A percentile compares a stretch with the other conserved stretches of the same genome.
Conservation (phyloP, 1,140 invertebrate species). For the Pachyrhynchus sulphureomaculatus region DNA sequence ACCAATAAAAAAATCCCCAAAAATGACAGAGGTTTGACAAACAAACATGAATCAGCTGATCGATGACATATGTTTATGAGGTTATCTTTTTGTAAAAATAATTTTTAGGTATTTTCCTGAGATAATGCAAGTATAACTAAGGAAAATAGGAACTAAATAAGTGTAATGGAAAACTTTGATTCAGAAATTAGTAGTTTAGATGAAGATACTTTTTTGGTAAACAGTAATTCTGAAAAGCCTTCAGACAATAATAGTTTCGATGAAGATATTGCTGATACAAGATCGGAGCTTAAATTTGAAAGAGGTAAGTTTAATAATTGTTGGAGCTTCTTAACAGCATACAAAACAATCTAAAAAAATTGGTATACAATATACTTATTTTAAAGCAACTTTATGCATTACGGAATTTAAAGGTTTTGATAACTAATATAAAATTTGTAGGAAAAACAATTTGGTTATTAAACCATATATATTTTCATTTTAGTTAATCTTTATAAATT, state of each 20-base stretch:
- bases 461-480: too few relatives aligned
- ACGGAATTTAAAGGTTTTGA: too few relatives aligned
- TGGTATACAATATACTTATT: too few relatives aligned
- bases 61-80: neutral
- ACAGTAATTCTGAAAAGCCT: constrained; percentile 34
- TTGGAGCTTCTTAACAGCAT: constrained; percentile 9
- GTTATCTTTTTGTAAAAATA: neutral
- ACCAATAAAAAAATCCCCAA: neutral
- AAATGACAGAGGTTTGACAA: neutral
- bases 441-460: too few relatives aligned
- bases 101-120: neutral
- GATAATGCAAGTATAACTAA: neutral
- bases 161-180: constrained; percentile 37
- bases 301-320: constrained; percentile 51
- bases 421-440: too few relatives aligned
- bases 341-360: too few relatives aligned
- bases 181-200: constrained; percentile 38
- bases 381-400: too few relatives aligned
- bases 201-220: constrained; percentile 38
- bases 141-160: neutral
- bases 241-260: constrained; percentile 34
- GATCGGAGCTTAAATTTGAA: constrained; percentile 55
- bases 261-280: constrained; percentile 46
- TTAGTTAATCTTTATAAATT: too few relatives aligned
- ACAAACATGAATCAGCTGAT: neutral